Conservation (phyloP, 1,140 invertebrate genomes). For the Berghia stephanieae region DNA sequence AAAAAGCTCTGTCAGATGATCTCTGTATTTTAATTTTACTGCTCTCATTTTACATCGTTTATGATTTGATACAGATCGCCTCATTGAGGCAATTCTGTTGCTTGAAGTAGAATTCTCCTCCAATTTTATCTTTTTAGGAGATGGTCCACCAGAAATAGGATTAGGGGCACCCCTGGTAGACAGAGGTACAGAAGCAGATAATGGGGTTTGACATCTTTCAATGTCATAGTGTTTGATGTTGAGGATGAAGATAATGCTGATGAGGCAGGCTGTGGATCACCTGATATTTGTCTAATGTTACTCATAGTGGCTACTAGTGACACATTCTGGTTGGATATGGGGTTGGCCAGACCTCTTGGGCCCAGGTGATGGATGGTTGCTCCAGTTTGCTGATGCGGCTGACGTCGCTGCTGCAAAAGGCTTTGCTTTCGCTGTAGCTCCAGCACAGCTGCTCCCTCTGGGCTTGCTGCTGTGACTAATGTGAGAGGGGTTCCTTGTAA, state of each 20-base stretch:
- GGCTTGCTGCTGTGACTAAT: slow-evolving; percentile 30
- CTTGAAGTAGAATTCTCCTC: slow-evolving; percentile 59
- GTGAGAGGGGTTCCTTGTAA: slow-evolving; percentile 34
- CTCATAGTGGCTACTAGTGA: slow-evolving; percentile 24
- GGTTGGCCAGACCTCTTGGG: slow-evolving; percentile 44
- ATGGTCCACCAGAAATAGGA: slow-evolving; percentile 40
- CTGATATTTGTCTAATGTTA: background rate
- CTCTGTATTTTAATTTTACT: slow-evolving; percentile 75
- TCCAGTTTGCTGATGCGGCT: slow-evolving; percentile 36
- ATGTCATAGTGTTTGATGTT: too few species aligned
- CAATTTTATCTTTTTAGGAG: slow-evolving; percentile 64
- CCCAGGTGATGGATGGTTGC: slow-evolving; percentile 60
- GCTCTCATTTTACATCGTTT: slow-evolving; percentile 54
- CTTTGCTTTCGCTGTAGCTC: slow-evolving; percentile 1
- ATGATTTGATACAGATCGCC: slow-evolving; percentile 56
- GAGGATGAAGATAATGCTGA: background rate
- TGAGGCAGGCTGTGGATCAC: slow-evolving; percentile 14
- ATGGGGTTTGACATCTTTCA: too few species aligned
- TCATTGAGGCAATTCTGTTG: slow-evolving; percentile 53
- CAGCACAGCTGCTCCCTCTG: slow-evolving; percentile 14
- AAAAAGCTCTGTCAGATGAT: slow-evolving; percentile 84
- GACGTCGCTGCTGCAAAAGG: slow-evolving; percentile 24
- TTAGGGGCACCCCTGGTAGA: background rate
- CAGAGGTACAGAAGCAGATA: slow-evolving; percentile 16
- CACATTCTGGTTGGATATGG: slow-evolving; percentile 49